Evolutionary conservation across 2,888 invertebrate species (phyloP).

Genomic region (Pristionchus maxplancki): DNA sequence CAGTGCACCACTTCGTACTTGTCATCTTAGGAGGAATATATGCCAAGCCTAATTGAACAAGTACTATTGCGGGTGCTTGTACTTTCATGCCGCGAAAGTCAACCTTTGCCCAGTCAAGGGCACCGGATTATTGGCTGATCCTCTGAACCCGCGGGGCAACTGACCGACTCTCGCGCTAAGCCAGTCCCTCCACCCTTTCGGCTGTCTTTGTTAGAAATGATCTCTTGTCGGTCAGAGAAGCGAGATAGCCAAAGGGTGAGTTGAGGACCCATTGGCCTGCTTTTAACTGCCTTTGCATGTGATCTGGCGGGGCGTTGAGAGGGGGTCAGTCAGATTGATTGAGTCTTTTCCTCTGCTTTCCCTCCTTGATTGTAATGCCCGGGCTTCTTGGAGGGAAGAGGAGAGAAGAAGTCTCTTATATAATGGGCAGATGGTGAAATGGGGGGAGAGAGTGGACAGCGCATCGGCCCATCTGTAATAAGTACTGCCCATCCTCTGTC

Average conservation of each 20-base stretch:
- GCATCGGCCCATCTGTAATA: conserved; percentile 38
- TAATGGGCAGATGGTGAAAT: conserved; percentile 46
- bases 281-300: not conserved
- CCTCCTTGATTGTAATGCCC: conserved; percentile 38
- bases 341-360: not conserved
- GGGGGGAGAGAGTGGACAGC: conserved; percentile 3
- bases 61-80: not conserved
- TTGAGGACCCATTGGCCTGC: not conserved
- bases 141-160: not conserved
- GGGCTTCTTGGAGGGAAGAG: not conserved
- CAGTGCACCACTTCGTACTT: too few relatives aligned
- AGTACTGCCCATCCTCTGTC: conserved; percentile 21
- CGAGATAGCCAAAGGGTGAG: not conserved
- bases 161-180: not conserved
- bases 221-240: too few relatives aligned
- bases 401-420: conserved; percentile 38
- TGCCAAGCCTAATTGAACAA: too few relatives aligned
- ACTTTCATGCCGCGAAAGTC: not conserved
- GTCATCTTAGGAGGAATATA: too few relatives aligned
- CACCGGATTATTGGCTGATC: conserved; percentile 6
- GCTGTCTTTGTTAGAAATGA: too few relatives aligned
- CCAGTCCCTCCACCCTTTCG: not conserved
- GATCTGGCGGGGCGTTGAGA: not conserved
- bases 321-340: conserved; percentile 8
- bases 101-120: not conserved